phyloP scores from a whole-genome alignment of 2,888 invertebrate species.

The Phragmatobia fuliginosa region DNA sequence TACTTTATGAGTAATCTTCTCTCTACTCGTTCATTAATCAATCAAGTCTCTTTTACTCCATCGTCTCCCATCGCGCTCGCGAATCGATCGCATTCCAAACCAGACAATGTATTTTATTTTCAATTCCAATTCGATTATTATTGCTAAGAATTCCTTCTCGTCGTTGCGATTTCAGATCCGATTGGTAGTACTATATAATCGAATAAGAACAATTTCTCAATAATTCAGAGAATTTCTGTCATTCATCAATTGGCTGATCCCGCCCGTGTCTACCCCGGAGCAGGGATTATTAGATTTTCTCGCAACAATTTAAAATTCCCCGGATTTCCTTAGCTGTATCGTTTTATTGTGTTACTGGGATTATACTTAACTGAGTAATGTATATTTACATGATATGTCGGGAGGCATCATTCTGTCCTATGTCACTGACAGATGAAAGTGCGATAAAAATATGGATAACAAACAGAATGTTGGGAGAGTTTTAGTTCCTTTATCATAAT shows the following conservation, averaged over 20 bases:
- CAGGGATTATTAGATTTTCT: conserved; percentile 68
- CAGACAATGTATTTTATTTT: conserved; percentile 25
- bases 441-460: conserved; percentile 1
- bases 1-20: not conserved
- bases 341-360: conserved; percentile 48
- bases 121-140: conserved; percentile 21
- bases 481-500: too few relatives aligned
- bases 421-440: not conserved
- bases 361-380: conserved; percentile 37
- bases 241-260: conserved; percentile 70
- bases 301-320: conserved; percentile 60
- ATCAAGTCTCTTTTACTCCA: not conserved
- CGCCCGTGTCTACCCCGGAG: conserved; percentile 48
- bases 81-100: conserved; percentile 6
- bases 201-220: conserved; percentile 60
- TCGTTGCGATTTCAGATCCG: conserved; percentile 15
- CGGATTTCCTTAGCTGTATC: conserved; percentile 51
- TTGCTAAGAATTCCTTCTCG: conserved; percentile 32
- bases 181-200: conserved; percentile 43
- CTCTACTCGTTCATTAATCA: not conserved
- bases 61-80: not conserved
- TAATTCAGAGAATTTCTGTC: conserved; percentile 64
- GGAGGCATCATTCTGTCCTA: not conserved
- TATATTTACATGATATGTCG: conserved; percentile 35
- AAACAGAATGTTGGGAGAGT: not conserved